A percentile compares a stretch with the other conserved stretches of the same genome.
Evolutionary conservation across 2,888 invertebrate genomes (phyloP).

Genomic region (Lamellibrachia columna): DNA sequence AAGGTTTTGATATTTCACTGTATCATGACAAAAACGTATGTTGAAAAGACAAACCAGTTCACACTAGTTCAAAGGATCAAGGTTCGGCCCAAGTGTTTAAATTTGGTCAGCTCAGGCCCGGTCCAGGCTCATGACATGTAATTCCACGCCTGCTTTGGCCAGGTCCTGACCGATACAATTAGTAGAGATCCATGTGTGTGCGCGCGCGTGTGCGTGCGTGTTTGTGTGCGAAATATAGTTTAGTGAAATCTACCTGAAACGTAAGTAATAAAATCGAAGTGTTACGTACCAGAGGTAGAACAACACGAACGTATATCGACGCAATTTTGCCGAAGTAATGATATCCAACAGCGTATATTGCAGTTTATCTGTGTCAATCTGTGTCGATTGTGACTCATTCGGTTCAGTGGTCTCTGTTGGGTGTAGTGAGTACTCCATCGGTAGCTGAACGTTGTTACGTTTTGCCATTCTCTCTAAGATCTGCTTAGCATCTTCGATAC

Average conservation of each 20-base stretch:
- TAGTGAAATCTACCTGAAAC: not conserved
- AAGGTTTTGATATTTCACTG: too few relatives aligned
- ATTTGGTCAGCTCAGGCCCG: too few relatives aligned
- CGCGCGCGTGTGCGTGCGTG: too few relatives aligned
- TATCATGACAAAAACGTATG: too few relatives aligned
- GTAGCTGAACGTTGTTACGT: constrained; percentile 28
- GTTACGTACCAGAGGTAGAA: constrained; percentile 38
- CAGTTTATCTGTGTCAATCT: not conserved
- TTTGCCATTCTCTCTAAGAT: constrained; percentile 29
- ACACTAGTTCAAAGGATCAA: too few relatives aligned
- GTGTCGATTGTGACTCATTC: not conserved
- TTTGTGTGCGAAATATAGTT: not conserved
- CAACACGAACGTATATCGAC: constrained; percentile 38
- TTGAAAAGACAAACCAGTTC: too few relatives aligned
- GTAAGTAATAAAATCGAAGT: too few relatives aligned
- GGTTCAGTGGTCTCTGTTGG: not conserved
- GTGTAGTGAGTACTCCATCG: not conserved
- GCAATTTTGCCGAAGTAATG: constrained; percentile 31
- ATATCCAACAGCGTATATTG: constrained; percentile 36
- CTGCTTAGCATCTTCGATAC: constrained; percentile 29
- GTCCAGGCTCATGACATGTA: too few relatives aligned
- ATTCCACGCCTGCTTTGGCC: too few relatives aligned
- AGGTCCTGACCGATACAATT: too few relatives aligned
- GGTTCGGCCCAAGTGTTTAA: too few relatives aligned
- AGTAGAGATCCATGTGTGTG: too few relatives aligned